A percentile compares a stretch with the other conserved stretches of the same genome.
These are phyloP conservation scores for Oophaga pumilio DNA, from an alignment of 2,113 vertebrate genomes.

Conservation along the genomic window DNA sequence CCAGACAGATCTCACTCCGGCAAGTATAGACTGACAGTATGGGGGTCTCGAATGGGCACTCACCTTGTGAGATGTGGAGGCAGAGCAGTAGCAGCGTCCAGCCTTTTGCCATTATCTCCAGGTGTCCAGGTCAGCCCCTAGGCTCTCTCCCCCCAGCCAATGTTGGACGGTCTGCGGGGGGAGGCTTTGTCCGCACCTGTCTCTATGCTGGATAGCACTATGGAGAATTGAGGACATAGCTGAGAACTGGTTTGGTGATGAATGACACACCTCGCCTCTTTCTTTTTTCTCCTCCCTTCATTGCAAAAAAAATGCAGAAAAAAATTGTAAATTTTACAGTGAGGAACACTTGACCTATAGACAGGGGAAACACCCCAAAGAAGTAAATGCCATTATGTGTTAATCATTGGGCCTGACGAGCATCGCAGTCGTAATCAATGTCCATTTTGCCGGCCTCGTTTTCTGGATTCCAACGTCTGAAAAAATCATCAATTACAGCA, in stretches of 20 bases:
- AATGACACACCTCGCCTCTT: constrained; percentile 15
- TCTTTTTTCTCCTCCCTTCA: background rate
- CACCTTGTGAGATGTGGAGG: constrained; percentile 38
- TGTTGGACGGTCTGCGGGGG: background rate
- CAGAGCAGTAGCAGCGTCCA: constrained; percentile 25
- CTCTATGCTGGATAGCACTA: background rate
- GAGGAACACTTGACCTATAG: constrained; percentile 10
- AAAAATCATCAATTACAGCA: background rate
- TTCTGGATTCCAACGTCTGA: background rate
- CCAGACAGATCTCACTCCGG: background rate
- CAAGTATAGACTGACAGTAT: background rate
- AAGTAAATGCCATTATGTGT: background rate
- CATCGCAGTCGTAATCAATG: background rate
- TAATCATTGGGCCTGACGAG: background rate
- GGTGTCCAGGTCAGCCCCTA: background rate
- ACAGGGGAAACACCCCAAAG: background rate
- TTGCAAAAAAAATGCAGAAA: background rate
- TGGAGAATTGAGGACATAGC: constrained; percentile 32
- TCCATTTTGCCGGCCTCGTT: background rate
- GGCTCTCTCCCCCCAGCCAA: constrained; percentile 21
- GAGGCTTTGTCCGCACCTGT: background rate
- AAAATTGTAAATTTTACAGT: background rate
- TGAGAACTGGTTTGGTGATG: constrained; percentile 43
- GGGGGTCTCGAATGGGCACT: background rate
- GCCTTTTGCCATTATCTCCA: background rate